Evolutionary conservation across 2,888 invertebrate genomes (phyloP).

Genomic region (Escarpia spicata): DNA sequence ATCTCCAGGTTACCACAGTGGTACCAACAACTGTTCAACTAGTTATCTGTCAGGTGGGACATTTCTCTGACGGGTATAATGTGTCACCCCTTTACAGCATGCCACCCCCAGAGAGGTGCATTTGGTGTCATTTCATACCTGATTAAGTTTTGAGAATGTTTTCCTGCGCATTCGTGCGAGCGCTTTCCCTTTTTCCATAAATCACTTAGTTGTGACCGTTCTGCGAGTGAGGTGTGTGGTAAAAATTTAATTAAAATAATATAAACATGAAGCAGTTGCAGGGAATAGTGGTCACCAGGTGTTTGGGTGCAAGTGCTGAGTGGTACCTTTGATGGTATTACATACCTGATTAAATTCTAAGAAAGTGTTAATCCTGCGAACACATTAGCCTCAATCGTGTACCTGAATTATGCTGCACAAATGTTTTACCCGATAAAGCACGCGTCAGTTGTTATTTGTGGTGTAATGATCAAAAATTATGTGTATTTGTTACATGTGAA

Average conservation of each 20-base stretch:
- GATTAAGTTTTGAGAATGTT: neutral
- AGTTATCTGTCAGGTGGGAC: neutral
- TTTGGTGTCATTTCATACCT: conserved; percentile 16
- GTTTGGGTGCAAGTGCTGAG: neutral
- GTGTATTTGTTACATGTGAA: neutral
- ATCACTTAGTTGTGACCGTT: neutral
- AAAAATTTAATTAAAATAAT: neutral
- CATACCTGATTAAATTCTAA: neutral
- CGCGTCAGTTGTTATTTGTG: neutral
- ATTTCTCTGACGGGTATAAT: neutral
- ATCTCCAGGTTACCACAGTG: neutral
- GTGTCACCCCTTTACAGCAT: neutral
- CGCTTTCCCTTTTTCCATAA: neutral
- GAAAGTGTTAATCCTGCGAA: neutral
- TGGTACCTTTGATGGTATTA: neutral
- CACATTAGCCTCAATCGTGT: neutral
- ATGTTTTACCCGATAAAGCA: neutral
- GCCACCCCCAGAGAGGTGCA: neutral
- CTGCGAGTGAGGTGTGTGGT: neutral
- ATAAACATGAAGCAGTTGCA: neutral
- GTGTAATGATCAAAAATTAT: neutral
- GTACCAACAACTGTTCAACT: neutral
- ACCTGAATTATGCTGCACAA: neutral
- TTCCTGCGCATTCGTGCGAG: neutral
- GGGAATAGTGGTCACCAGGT: neutral